Percentiles rank a stretch among this genome's conserved stretches.
phyloP scores from a whole-genome alignment of 2,888 invertebrate genomes.

The Ptilodon capucinus region DNA sequence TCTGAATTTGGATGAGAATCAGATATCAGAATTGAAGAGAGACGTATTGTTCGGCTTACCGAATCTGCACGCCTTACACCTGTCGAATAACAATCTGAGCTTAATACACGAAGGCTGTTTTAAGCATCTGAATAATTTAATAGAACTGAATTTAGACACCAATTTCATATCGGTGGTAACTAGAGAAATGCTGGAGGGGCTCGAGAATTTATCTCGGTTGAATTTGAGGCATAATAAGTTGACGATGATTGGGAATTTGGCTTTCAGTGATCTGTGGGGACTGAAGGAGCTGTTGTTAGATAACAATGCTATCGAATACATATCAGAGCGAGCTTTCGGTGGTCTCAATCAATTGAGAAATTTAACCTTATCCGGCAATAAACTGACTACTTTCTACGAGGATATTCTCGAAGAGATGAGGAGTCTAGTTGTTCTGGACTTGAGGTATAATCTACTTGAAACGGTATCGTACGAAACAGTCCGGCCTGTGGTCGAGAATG shows the following conservation, averaged over 20 bases:
- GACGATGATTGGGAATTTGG: slow-evolving; percentile 89
- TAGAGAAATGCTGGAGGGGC: slow-evolving; percentile 88
- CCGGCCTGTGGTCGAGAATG: slow-evolving; percentile 88
- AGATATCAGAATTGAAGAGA: slow-evolving; percentile 87
- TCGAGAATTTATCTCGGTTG: slow-evolving; percentile 87
- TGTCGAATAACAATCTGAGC: slow-evolving; percentile 93
- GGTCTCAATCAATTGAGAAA: slow-evolving; percentile 87
- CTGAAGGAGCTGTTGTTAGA: slow-evolving; percentile 87
- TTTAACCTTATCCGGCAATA: slow-evolving; percentile 88
- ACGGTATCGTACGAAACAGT: slow-evolving; percentile 89
- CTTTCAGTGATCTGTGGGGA: slow-evolving; percentile 89
- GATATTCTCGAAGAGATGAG: slow-evolving; percentile 88
- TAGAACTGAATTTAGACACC: slow-evolving; percentile 89
- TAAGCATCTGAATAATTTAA: slow-evolving; percentile 86
- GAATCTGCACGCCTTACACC: slow-evolving; percentile 86
- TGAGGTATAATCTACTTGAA: slow-evolving; percentile 89
- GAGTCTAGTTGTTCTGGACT: slow-evolving; percentile 87
- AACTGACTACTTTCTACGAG: slow-evolving; percentile 86
- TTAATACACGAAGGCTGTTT: slow-evolving; percentile 94
- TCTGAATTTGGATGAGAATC: slow-evolving; percentile 89
- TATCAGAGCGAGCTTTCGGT: slow-evolving; percentile 89
- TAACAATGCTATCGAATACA: slow-evolving; percentile 86
- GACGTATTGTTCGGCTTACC: slow-evolving; percentile 90
- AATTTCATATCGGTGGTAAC: slow-evolving; percentile 90
- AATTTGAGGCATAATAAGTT: slow-evolving; percentile 89